Evolutionary conservation across 1,140 invertebrate species (phyloP).

Genomic region (Saccostrea cuccullata): DNA sequence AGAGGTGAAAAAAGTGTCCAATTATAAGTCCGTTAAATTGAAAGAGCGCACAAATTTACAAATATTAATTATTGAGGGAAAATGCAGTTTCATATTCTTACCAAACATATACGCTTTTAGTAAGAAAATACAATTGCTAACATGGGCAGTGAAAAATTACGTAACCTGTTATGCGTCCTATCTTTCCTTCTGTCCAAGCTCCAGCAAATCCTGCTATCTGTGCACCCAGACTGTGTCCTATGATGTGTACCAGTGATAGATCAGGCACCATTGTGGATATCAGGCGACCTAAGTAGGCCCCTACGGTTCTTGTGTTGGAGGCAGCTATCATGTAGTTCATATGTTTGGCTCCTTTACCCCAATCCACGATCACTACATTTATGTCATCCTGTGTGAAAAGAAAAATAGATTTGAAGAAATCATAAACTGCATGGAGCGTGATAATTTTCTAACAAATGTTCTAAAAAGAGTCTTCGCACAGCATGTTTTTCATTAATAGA

Average conservation of each 20-base stretch:
- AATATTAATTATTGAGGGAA: too few relatives aligned
- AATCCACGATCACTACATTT: conserved; percentile 95
- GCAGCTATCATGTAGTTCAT: conserved; percentile 92
- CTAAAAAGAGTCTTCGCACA: too few relatives aligned
- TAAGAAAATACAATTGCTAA: too few relatives aligned
- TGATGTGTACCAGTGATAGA: conserved; percentile 82
- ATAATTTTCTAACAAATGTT: too few relatives aligned
- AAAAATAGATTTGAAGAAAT: background rate
- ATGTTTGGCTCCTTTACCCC: conserved; percentile 90
- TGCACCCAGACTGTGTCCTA: conserved; percentile 94
- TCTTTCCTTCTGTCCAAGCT: conserved; percentile 86
- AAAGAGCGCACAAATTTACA: too few relatives aligned
- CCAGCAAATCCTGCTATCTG: conserved; percentile 93
- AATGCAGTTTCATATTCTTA: too few relatives aligned
- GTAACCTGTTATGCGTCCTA: conserved; percentile 86
- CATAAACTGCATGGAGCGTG: too few relatives aligned
- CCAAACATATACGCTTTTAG: too few relatives aligned
- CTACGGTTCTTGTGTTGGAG: conserved; percentile 93
- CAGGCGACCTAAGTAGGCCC: conserved; percentile 89
- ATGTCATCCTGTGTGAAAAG: conserved; percentile 69
- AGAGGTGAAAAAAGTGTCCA: too few relatives aligned
- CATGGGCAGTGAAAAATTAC: conserved; percentile 77
- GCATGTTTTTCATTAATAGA: too few relatives aligned
- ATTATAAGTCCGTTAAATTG: too few relatives aligned
- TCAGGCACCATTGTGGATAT: conserved; percentile 79